Percentiles rank a stretch among this genome's conserved stretches.
Conservation (phyloP, 2,113 vertebrate genomes). For the Polypterus senegalus region DNA sequence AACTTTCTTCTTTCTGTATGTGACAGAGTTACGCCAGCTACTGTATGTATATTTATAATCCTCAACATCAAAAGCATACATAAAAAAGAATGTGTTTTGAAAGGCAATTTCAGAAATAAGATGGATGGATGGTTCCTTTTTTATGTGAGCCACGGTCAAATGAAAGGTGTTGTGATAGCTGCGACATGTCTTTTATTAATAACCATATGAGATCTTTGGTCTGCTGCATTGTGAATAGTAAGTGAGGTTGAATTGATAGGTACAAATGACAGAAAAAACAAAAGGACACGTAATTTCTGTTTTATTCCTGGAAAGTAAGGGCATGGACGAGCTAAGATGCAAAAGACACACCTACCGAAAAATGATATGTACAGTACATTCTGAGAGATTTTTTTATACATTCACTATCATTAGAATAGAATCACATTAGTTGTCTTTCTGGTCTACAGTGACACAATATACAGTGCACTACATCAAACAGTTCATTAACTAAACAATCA, state of each 20-base stretch:
- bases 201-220: neutral
- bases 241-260: neutral
- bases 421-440: too few relatives aligned
- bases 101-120: slow-evolving; percentile 10
- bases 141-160: slow-evolving; percentile 3
- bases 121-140: slow-evolving; percentile 3
- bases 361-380: too few relatives aligned
- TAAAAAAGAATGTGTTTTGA: slow-evolving; percentile 2
- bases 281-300: too few relatives aligned
- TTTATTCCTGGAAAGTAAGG: too few relatives aligned
- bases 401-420: too few relatives aligned
- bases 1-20: neutral
- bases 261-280: neutral
- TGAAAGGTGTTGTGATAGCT: slow-evolving; percentile 7
- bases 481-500: too few relatives aligned
- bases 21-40: neutral
- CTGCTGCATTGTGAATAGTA: neutral
- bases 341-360: too few relatives aligned
- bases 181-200: slow-evolving; percentile 5
- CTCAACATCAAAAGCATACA: slow-evolving; percentile 2
- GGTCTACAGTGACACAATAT: too few relatives aligned
- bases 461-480: too few relatives aligned
- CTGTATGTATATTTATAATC: neutral
- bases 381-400: too few relatives aligned
- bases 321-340: too few relatives aligned